Evolutionary conservation across 2,888 invertebrate genomes (phyloP), one percentile per base, ranked within the genome.

Genomic region (Erannis defoliaria): DNA sequence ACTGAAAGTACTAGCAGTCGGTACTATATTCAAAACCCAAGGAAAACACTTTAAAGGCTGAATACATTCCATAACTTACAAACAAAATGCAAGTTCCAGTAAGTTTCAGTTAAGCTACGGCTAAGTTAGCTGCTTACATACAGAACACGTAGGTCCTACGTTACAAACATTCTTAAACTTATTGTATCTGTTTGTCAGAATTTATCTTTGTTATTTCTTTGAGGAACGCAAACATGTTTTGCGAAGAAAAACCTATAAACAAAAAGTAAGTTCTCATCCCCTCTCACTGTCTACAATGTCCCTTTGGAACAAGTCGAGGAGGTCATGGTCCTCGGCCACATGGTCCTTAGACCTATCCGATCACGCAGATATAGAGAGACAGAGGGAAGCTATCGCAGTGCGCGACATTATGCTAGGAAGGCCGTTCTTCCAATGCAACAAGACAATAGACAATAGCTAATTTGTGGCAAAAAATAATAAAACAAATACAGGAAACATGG

Each of bases 141-240:
- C 48, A 29, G 55, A 33, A 31, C 55, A 56, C 55, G 55, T 49
- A 56, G 38, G 31, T 12, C 38, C 21, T 31, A 31, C 48, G 21
- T 56, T 56, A 49, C 37, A 12, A 18, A 48, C 46, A 55, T 55
- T 46, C 45, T 54, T 54, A 29, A 19, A 38, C 21, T 21, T 48
- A 40, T 31, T 48, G 16, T 56, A 18, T 40, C n/a, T 49, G 31
- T 48, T 54, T 55, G 54, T 45, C 10, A 14, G 18, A 45, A 45
- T 18, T 21, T 53, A 14, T 26, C 31, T 37, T 48, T 48, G 46
- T 18, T 48, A 33, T 19, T 31, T 31, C 5, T 48, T 48, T 12
- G 18, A 8, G 26, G 21, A 43, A 43, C 23, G 26, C 26, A 26
- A 16, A 14, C 3, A 10, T 14, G 8, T 45, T 8, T 16, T 45